Conservation (phyloP, 2,113 vertebrate genomes). For the Pteronura brasiliensis region DNA sequence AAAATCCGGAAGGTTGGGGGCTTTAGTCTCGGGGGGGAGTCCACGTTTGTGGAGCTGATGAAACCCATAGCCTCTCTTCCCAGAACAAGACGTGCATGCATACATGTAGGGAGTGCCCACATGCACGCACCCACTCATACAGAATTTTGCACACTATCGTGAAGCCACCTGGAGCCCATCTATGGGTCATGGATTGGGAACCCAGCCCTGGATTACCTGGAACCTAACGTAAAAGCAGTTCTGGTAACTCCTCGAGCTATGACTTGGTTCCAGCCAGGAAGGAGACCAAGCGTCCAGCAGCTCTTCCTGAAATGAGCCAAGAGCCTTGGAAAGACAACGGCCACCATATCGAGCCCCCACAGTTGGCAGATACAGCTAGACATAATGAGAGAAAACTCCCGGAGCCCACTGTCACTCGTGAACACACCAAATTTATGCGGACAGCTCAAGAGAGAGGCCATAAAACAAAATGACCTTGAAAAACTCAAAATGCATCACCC, state of each 20-base stretch:
- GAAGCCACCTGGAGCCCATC: not conserved
- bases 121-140: rapidly evolving
- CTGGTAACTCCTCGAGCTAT: not conserved
- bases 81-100: not conserved
- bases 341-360: not conserved
- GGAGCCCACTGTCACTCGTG: not conserved
- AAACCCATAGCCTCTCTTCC: not conserved
- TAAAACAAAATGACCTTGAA: not conserved
- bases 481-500: constrained; percentile 44
- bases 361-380: constrained; percentile 34
- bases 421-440: constrained; percentile 39
- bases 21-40: not conserved
- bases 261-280: not conserved
- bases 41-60: not conserved
- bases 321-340: not conserved
- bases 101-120: not conserved
- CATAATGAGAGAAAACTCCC: not conserved
- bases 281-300: not conserved
- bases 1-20: not conserved
- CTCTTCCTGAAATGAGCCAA: constrained; percentile 6
- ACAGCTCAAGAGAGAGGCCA: not conserved
- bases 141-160: not conserved
- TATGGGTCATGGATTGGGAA: not conserved
- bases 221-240: not conserved
- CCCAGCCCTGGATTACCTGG: not conserved